Evolutionary conservation across 2,797 vertebrate species (phyloP).

Genomic region (Dendrocincla tyrannina): DNA sequence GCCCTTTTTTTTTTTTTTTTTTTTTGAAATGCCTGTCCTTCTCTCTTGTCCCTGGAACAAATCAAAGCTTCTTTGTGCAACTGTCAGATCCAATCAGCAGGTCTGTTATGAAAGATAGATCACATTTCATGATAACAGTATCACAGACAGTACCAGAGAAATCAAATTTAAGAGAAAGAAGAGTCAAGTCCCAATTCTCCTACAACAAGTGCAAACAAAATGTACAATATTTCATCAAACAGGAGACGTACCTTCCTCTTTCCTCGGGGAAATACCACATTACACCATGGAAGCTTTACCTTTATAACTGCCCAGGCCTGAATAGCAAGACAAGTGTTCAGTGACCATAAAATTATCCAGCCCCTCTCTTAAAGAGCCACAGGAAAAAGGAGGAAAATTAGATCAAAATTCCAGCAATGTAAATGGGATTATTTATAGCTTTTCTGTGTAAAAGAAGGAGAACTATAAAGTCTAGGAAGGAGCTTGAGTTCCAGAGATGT

Average conservation of each 20-base stretch:
- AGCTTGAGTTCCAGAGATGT: not conserved
- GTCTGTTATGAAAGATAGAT: not conserved
- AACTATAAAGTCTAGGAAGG: not conserved
- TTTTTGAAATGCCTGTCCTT: not conserved
- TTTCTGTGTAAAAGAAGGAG: not conserved
- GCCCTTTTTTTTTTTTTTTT: not conserved
- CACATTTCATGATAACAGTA: not conserved
- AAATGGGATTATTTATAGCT: not conserved
- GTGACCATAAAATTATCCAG: not conserved
- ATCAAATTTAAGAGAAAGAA: conserved; percentile 2
- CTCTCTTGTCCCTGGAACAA: not conserved
- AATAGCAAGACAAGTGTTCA: not conserved
- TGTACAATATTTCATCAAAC: not conserved
- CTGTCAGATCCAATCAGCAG: not conserved
- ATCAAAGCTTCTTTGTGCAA: not conserved
- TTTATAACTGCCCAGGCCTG: not conserved
- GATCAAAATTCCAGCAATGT: not conserved
- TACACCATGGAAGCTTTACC: not conserved
- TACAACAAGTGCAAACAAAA: conserved; percentile 9
- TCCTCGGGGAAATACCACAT: not conserved
- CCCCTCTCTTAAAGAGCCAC: not conserved
- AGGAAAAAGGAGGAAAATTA: not conserved
- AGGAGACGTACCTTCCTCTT: not conserved
- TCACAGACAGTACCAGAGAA: not conserved
- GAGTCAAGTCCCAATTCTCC: not conserved